Evolutionary conservation across 1,140 invertebrate species (phyloP), one percentile per base, ranked within the genome.

Genomic region (Physella acuta): DNA sequence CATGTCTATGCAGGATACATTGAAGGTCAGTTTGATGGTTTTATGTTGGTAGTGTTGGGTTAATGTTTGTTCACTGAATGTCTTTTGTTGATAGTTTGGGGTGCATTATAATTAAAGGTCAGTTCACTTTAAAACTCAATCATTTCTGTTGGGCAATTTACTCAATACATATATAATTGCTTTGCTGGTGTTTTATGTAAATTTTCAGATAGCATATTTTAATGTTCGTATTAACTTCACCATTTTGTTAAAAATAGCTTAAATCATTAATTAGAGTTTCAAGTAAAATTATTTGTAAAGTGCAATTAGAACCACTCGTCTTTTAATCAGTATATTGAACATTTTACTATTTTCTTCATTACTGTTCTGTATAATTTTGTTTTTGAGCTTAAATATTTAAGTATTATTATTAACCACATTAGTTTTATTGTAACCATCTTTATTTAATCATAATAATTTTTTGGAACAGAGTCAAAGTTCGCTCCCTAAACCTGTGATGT

Each of bases 401-500:
- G n/a, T n/a, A n/a, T n/a, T n/a, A n/a, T n/a, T n/a, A n/a, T n/a
- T n/a, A n/a, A n/a, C n/a, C n/a, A n/a, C n/a, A n/a, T n/a, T n/a
- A n/a, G n/a, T n/a, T n/a, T n/a, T n/a, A n/a, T n/a, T n/a, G n/a
- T n/a, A n/a, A n/a, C n/a, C n/a, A n/a, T n/a, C n/a, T n/a, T n/a
- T n/a, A n/a, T n/a, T n/a, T n/a, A n/a, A 30, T 53, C 8, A 20
- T 31, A 26, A 31, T 34, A 34, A 24, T 34, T 31, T 31, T 52
- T 2, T 55, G 16, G 31, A 1, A 34, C 33, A 66, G 64, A 66
- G 64, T 36, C 64, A 66, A 34, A 52, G 60, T n/a, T 63, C 65
- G 24, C 65, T 82, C 0, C 79, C 79, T 14, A 73, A 73, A 39
- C 80, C 80, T 3, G 73, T 80, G 26, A 77, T 80, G 65, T 78